These are phyloP conservation scores for Chiroxiphia lanceolata DNA, from an alignment of 2,797 vertebrate species.

Conservation along the genomic window DNA sequence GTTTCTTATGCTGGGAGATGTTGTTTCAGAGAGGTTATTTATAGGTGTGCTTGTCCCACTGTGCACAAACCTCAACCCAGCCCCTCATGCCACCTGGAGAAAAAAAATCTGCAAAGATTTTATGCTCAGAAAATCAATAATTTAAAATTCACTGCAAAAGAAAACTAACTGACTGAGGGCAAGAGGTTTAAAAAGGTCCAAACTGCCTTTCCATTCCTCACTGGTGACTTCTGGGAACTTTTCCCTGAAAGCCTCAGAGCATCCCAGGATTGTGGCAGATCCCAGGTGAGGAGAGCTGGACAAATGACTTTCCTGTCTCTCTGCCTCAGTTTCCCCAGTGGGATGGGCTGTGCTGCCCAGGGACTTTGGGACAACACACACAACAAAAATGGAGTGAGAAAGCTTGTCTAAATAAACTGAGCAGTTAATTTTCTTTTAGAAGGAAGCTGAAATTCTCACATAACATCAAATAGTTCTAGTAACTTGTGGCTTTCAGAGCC, in stretches of 20 bases:
- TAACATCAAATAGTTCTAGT: neutral
- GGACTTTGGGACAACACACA: neutral
- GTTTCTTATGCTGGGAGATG: neutral
- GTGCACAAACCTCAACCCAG: neutral
- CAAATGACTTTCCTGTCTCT: neutral
- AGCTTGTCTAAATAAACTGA: neutral
- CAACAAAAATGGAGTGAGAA: neutral
- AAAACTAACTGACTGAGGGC: fast-evolving
- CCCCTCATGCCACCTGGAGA: neutral
- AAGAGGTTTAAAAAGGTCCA: neutral
- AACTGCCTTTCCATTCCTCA: neutral
- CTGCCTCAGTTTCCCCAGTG: neutral
- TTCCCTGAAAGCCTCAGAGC: neutral
- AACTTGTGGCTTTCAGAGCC: neutral
- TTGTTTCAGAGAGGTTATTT: neutral
- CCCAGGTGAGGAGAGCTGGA: fast-evolving
- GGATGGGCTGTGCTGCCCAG: neutral
- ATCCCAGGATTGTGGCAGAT: neutral
- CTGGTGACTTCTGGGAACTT: neutral
- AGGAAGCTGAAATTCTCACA: neutral
- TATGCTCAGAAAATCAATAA: neutral
- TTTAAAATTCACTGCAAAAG: neutral
- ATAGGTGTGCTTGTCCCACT: fast-evolving
- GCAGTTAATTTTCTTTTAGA: neutral
- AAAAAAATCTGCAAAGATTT: neutral